phyloP scores from a whole-genome alignment of 2,113 vertebrate genomes.

The Variabilichromis moorii region DNA sequence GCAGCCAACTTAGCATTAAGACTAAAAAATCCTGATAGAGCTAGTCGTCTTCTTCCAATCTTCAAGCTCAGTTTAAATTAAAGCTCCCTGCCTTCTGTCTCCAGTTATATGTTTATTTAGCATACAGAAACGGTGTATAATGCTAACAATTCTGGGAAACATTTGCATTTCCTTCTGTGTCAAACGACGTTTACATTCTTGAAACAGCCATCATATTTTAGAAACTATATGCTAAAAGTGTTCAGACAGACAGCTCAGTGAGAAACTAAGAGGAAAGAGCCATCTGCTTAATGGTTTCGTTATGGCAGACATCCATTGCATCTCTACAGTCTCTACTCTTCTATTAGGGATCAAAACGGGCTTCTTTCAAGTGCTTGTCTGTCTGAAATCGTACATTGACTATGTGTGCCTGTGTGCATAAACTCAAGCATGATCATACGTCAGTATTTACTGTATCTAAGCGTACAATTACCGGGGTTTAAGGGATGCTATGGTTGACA shows the following conservation, averaged over 20 bases:
- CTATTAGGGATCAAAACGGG: not conserved
- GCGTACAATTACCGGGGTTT: slow-evolving; percentile 2
- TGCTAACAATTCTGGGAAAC: not conserved
- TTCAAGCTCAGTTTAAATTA: not conserved
- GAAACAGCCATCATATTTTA: not conserved
- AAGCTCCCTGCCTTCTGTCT: not conserved
- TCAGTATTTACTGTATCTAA: not conserved
- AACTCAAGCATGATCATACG: not conserved
- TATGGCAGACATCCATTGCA: not conserved
- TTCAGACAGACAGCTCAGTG: not conserved
- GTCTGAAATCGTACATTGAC: not conserved
- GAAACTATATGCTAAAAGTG: not conserved
- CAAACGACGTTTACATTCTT: not conserved
- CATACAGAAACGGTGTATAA: rapidly evolving
- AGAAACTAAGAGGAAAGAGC: not conserved
- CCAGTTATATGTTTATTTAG: not conserved
- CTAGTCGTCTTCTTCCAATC: not conserved
- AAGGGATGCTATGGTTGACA: slow-evolving; percentile 27
- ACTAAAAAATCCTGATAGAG: not conserved
- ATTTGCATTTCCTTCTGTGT: not conserved
- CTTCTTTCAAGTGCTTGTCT: not conserved
- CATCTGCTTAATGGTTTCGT: slow-evolving; percentile 24
- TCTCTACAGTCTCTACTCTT: not conserved
- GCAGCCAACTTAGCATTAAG: not conserved
- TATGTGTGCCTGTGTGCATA: not conserved